Percentiles rank a stretch among this genome's conserved stretches.
Conservation (phyloP, 2,888 invertebrate genomes). For the Drosophila neoperkinsi region DNA sequence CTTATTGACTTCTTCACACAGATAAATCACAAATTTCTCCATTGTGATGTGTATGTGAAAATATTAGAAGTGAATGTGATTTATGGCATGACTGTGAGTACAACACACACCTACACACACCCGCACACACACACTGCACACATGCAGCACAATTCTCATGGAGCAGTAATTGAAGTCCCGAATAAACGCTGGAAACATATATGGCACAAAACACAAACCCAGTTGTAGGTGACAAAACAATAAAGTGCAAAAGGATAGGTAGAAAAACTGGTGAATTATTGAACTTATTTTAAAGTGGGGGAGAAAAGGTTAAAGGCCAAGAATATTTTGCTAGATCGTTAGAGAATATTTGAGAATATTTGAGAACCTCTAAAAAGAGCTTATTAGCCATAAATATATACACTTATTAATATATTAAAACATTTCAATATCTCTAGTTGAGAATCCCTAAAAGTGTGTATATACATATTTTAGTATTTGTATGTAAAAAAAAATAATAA, state of each 20-base stretch:
- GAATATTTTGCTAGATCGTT: neutral
- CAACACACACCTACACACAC: conserved; percentile 14
- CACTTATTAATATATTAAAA: neutral
- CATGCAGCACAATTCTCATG: conserved; percentile 42
- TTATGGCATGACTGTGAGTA: conserved; percentile 58
- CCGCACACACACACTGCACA: conserved; percentile 9
- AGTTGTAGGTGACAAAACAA: conserved; percentile 7
- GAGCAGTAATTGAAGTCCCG: conserved; percentile 25
- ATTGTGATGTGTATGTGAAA: conserved; percentile 82
- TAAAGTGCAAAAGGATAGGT: neutral
- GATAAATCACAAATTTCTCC: conserved; percentile 80
- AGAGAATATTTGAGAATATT: too few species aligned
- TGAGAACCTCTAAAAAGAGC: neutral
- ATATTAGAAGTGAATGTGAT: conserved; percentile 81
- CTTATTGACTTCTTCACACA: conserved; percentile 81
- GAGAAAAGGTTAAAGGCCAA: neutral
- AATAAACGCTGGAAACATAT: conserved; percentile 2
- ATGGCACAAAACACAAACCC: neutral
- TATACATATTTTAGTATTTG: too few species aligned
- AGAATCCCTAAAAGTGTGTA: neutral
- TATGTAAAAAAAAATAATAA: accelerated
- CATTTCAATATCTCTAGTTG: neutral
- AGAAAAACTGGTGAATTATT: neutral
- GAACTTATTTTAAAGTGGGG: neutral
- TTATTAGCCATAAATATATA: neutral